phyloP scores from a whole-genome alignment of 2,888 invertebrate genomes.

The Nemotelus nigrinus region DNA sequence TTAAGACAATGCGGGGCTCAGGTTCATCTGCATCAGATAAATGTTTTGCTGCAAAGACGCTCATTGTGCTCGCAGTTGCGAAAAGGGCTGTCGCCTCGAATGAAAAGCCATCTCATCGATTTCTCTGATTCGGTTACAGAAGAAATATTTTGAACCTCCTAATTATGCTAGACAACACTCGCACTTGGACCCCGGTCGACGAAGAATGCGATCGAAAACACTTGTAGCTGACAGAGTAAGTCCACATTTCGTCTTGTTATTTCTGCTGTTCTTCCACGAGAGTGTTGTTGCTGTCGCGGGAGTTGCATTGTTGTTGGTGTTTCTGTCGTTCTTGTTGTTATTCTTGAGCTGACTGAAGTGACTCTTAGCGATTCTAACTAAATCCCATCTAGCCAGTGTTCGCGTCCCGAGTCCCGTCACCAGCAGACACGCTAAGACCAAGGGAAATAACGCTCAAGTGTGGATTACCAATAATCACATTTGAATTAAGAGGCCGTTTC shows the following conservation, averaged over 20 bases:
- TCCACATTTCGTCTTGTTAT: conserved; percentile 11
- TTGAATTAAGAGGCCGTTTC: conserved; percentile 45
- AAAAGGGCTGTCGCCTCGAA: background rate
- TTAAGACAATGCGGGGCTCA: conserved; percentile 25
- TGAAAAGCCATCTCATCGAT: background rate
- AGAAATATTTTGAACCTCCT: background rate
- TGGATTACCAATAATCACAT: conserved; percentile 45
- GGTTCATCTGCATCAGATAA: conserved; percentile 38
- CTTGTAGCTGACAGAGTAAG: conserved; percentile 36
- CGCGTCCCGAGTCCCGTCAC: background rate
- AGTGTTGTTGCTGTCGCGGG: conserved; percentile 13
- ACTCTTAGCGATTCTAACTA: conserved; percentile 41
- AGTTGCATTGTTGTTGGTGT: conserved; percentile 5
- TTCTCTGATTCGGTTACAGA: background rate
- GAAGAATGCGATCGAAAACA: conserved; percentile 40
- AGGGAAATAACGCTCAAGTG: conserved; percentile 44
- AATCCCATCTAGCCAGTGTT: conserved; percentile 36
- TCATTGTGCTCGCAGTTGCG: background rate
- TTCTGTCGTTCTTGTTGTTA: conserved; percentile 42
- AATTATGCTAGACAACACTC: conserved; percentile 9
- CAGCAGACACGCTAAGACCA: conserved; percentile 21
- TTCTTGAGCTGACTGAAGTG: conserved; percentile 38
- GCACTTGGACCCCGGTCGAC: conserved; percentile 3
- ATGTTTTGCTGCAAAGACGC: background rate
- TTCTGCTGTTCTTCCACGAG: conserved; percentile 10